Percentiles rank a stretch among this genome's conserved stretches.
phyloP scores from a whole-genome alignment of 1,140 invertebrate species.

The Aricia agestis region DNA sequence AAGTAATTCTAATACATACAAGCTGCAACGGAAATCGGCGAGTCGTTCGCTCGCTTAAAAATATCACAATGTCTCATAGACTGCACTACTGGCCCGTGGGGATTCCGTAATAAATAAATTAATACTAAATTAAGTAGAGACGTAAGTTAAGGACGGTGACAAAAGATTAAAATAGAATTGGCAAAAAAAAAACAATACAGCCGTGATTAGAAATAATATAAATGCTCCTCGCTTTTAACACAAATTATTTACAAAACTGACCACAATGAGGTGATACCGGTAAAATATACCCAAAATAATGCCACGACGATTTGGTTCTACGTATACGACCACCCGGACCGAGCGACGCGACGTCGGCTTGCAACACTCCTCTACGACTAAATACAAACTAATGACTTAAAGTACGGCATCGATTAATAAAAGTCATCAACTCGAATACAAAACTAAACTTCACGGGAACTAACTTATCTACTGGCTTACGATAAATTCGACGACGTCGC shows the following conservation, averaged over 20 bases:
- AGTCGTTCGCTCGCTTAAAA: slow-evolving; percentile 34
- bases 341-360: slow-evolving; percentile 16
- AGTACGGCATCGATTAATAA: slow-evolving; percentile 29
- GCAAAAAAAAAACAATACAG: slow-evolving; percentile 52
- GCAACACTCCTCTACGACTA: slow-evolving; percentile 21
- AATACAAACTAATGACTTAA: slow-evolving; percentile 28
- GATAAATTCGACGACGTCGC: slow-evolving; percentile 6
- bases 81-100: slow-evolving; percentile 69
- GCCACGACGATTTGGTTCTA: slow-evolving; percentile 51
- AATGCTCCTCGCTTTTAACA: slow-evolving; percentile 59
- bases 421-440: slow-evolving; percentile 16
- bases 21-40: slow-evolving; percentile 28
- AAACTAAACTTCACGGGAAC: slow-evolving; percentile 3
- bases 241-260: slow-evolving; percentile 55
- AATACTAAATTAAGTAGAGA: slow-evolving; percentile 73
- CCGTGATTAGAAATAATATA: slow-evolving; percentile 47
- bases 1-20: slow-evolving; percentile 33
- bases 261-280: slow-evolving; percentile 60
- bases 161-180: slow-evolving; percentile 51
- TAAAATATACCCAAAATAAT: slow-evolving; percentile 49
- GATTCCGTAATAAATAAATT: slow-evolving; percentile 64
- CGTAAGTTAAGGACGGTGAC: slow-evolving; percentile 69
- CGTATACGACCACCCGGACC: slow-evolving; percentile 28
- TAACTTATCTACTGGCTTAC: slow-evolving; percentile 13
- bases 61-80: slow-evolving; percentile 75